These are phyloP conservation scores for Paralichthys olivaceus DNA, from an alignment of 2,113 vertebrate species.

Conservation along the genomic window DNA sequence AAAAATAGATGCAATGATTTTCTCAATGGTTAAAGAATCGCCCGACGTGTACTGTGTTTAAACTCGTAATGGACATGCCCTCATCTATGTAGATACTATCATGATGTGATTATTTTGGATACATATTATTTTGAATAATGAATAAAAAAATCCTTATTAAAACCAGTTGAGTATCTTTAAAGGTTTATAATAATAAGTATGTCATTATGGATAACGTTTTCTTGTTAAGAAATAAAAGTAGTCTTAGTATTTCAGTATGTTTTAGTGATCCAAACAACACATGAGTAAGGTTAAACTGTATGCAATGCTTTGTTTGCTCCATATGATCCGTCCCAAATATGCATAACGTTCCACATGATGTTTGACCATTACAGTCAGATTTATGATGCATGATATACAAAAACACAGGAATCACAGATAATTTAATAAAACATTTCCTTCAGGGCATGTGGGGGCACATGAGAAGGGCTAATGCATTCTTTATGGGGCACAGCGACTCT, in stretches of 20 bases:
- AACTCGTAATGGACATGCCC: no score
- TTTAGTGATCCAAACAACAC: background rate
- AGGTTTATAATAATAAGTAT: background rate
- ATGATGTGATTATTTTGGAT: background rate
- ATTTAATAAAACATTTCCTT: slow-evolving; percentile 63
- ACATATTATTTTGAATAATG: no score
- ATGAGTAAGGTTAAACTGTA: background rate
- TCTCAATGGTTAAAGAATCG: no score
- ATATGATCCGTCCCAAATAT: slow-evolving; percentile 10
- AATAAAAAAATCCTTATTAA: no score
- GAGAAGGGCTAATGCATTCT: slow-evolving; percentile 50
- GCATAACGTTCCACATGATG: slow-evolving; percentile 33
- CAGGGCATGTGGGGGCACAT: slow-evolving; percentile 12
- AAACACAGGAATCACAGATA: slow-evolving; percentile 57
- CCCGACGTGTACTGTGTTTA: no score
- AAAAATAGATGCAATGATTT: no score
- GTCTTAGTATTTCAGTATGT: background rate
- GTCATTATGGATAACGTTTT: background rate
- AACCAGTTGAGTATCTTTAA: background rate
- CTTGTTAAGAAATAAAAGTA: background rate
- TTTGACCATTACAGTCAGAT: slow-evolving; percentile 40
- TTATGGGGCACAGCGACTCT: slow-evolving; percentile 62
- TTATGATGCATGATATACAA: slow-evolving; percentile 49
- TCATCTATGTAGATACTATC: background rate
- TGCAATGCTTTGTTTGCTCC: slow-evolving; percentile 22